These are phyloP conservation scores for Psilopogon haemacephalus DNA, from an alignment of 2,113 vertebrate genomes.

Conservation along the genomic window DNA sequence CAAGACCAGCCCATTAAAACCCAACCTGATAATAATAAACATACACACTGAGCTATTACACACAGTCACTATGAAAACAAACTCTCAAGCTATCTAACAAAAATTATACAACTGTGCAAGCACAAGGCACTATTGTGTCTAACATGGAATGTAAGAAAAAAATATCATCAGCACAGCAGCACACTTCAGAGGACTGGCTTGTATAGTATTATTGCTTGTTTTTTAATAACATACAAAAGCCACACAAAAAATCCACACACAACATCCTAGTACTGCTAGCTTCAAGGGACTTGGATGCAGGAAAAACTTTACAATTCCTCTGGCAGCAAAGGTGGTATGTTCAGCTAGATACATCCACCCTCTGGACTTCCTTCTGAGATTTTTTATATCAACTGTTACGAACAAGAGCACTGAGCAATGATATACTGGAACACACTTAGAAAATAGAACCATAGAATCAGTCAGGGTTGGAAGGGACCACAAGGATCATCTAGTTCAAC, in stretches of 20 bases:
- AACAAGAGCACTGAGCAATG: not conserved
- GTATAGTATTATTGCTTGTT: not conserved
- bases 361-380: not conserved
- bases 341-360: not conserved
- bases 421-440: not conserved
- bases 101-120: slow-evolving; percentile 21
- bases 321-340: not conserved
- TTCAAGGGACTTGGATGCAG: not conserved
- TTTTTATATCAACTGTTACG: not conserved
- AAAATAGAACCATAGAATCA: too few relatives aligned
- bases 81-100: not conserved
- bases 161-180: slow-evolving; percentile 11
- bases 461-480: too few relatives aligned
- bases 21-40: not conserved
- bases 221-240: slow-evolving; percentile 13
- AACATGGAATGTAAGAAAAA: not conserved
- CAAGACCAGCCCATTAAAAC: not conserved
- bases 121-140: not conserved
- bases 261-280: not conserved
- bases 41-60: not conserved
- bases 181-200: not conserved
- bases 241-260: not conserved
- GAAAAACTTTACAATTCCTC: not conserved
- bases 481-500: too few relatives aligned
- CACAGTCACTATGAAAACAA: not conserved